Evolutionary conservation across 1,140 invertebrate genomes (phyloP), one percentile per base, ranked within the genome.

Genomic region (Pissodes strobi): DNA sequence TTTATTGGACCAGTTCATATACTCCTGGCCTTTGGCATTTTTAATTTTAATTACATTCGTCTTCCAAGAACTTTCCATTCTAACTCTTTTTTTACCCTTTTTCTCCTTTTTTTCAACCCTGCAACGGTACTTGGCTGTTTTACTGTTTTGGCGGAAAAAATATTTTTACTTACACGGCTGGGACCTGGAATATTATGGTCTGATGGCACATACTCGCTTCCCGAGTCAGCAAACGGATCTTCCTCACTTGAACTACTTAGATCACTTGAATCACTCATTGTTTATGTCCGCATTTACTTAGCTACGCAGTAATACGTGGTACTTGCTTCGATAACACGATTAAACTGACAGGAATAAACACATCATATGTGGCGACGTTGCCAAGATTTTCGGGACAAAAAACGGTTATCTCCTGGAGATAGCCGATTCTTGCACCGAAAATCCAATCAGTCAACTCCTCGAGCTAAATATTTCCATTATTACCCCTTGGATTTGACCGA

Each of bases 381-480:
- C 15, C 15, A 43, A n/a, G 39, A 43, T 43, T 43, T 43, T 43
- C 15, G 39, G 10, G 15, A 5, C 39, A n/a, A 43, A 43, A n/a
- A 43, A 17, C 15, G n/a, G n/a, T n/a, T n/a, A n/a, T n/a, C n/a
- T n/a, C n/a, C n/a, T n/a, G n/a, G n/a, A n/a, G n/a, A n/a, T n/a
- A n/a, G n/a, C n/a, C n/a, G n/a, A n/a, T n/a, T n/a, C n/a, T n/a
- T n/a, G n/a, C n/a, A n/a, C n/a, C 15, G n/a, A n/a, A n/a, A n/a
- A n/a, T n/a, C n/a, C 15, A 43, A n/a, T 43, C 39, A 43, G 39
- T 43, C 39, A 43, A 17, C 39, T 43, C 15, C 39, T n/a, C 15
- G 9, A 43, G 39, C 39, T 43, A 43, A n/a, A n/a, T 43, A 43
- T 43, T 43, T 43, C 10, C 39, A n/a, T 43, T 43, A 43, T 43